Evolutionary conservation across 2,797 vertebrate genomes (phyloP), one percentile per base, ranked within the genome.

Genomic region (Manis crassicaudata): DNA sequence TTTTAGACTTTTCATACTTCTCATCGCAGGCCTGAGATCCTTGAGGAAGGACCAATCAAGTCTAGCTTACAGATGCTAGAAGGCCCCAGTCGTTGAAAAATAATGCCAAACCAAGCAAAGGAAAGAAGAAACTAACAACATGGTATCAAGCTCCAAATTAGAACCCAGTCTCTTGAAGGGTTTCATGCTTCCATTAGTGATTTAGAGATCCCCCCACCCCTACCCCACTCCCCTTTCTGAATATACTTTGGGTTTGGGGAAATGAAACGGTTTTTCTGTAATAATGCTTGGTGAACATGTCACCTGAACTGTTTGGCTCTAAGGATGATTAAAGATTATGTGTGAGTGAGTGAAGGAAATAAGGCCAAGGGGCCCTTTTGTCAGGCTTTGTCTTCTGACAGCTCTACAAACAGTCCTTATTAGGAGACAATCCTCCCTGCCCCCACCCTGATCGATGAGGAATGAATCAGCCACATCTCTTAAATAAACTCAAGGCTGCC

Each of bases 261-360:
- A 96, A 80, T 93, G 73, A 29, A 91, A 92, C 56, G 0, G n/a
- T 12, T 94, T 90, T 87, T 94, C 65, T 70, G 93, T 93, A 97
- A 95, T 97, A 89, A 85, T 88, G 96, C 81, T 94, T 95, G 72
- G 85, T 83, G 67, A 88, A 60, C 43, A 70, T 75, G 25, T 94
- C 92, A 70, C 23, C 35, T 27, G 56, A 37, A n/a, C 88, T 77
- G 17, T 63, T 82, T 89, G 32, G 50, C 54, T 97, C 20, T 95
- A 85, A 89, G 92, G 76, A 83, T 82, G 2, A 27, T 86, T 82
- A 82, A 97, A 94, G 82, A 58, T 43, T 0, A 1, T 65, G 70
- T 65, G 35, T 17, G 35, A 10, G 32, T 46, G 70, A 80, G 88
- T 4, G 17, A 67, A 81, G 80, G 80, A 50, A 79, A 20, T 75